Evolutionary conservation across 2,888 invertebrate genomes (phyloP), one percentile per base, ranked within the genome.

Genomic region (Himalopsyche kuldschensis): DNA sequence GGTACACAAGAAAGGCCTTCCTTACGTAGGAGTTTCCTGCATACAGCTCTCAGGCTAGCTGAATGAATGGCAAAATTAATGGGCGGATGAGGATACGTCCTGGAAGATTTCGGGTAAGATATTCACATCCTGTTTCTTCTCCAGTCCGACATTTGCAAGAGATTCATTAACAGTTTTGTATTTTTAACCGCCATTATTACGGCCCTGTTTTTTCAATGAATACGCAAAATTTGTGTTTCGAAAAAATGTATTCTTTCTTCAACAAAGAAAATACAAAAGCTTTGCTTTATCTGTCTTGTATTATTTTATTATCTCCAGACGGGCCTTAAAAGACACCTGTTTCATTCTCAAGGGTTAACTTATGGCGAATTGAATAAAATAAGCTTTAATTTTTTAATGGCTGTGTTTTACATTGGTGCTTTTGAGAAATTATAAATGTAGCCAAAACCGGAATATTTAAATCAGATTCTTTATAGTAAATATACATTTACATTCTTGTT

Each of bases 11-110:
- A 55, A 55, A 55, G 55, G 55, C 55, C 55, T 4, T 55, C 20
- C 20, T 55, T 55, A 20, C 24, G 24, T 55, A 55, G n/a, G 8
- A 55, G 55, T 20, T 55, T 55, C 55, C 55, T 55, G 55, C n/a
- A 55, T 6, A 55, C 55, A 10, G 55, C 20, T 20, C 20, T 55
- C 1, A 55, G 20, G 55, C 55, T 20, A 55, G 55, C 55, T 55
- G 55, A 55, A 55, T 79, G 79, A 80, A 46, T 41, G 47, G 80
- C 75, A 30, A 80, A 47, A 80, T 30, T 27, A 80, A 80, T 80
- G 76, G 32, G n/a, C 48, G 47, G 46, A 80, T 75, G 55, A 69
- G 47, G 80, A 80, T 46, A 20, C 30, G 31, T 47, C 79, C 30
- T n/a, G 31, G 27, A 27, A 31, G 31, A 75, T 75, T 17, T 24